A percentile compares a stretch with the other conserved stretches of the same genome.
These are phyloP conservation scores for Anadara kagoshimensis DNA, from an alignment of 1,140 invertebrate species.

Conservation along the genomic window DNA sequence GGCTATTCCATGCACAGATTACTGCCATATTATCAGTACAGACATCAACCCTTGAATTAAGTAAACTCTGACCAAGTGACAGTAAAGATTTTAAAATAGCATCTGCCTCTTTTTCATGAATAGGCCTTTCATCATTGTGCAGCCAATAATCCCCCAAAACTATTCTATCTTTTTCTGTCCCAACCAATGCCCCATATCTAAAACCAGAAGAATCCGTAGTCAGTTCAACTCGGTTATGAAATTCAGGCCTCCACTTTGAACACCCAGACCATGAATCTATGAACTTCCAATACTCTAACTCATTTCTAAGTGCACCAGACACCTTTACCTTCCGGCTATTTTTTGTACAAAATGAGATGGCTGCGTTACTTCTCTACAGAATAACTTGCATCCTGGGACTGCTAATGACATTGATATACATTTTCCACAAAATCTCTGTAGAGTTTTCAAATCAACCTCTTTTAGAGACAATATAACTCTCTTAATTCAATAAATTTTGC, in stretches of 20 bases:
- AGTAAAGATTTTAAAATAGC: slow-evolving; percentile 12
- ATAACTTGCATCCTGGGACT: slow-evolving; percentile 10
- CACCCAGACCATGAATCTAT: slow-evolving; percentile 10
- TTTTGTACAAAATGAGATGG: slow-evolving; percentile 9
- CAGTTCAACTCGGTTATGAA: slow-evolving; percentile 6
- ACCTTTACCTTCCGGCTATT: slow-evolving; percentile 5
- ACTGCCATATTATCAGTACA: slow-evolving; percentile 26
- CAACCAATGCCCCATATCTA: slow-evolving; percentile 3
- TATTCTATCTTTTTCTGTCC: background rate
- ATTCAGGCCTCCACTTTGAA: slow-evolving; percentile 15
- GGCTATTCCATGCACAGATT: slow-evolving; percentile 8
- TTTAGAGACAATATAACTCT: slow-evolving; percentile 6
- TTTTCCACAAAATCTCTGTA: slow-evolving; percentile 25
- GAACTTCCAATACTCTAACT: slow-evolving; percentile 23
- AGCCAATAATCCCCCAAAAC: slow-evolving; percentile 21
- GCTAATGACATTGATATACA: slow-evolving; percentile 24
- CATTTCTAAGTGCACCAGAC: background rate
- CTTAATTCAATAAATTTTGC: slow-evolving; percentile 4
- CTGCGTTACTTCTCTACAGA: slow-evolving; percentile 8
- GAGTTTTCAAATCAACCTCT: slow-evolving; percentile 4
- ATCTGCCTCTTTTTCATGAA: slow-evolving; percentile 30
- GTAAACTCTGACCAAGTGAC: background rate
- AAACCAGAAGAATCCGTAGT: slow-evolving; percentile 29
- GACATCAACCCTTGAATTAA: slow-evolving; percentile 11
- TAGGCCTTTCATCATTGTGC: slow-evolving; percentile 12